Conservation (phyloP, 2,113 vertebrate genomes). For the Eublepharis macularius region DNA sequence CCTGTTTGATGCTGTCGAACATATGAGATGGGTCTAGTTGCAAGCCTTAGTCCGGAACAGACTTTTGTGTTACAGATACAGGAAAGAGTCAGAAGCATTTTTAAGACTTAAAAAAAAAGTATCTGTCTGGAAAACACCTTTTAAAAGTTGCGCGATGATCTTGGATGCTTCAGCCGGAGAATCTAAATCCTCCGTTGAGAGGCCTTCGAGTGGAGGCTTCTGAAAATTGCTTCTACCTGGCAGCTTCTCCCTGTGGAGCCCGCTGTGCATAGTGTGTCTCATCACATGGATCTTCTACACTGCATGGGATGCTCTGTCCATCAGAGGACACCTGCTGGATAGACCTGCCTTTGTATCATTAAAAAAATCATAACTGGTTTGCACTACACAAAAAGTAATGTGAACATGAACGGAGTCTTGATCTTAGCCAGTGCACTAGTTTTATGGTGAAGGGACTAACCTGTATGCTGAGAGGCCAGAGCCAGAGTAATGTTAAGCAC, state of each 20-base stretch:
- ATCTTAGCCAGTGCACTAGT: background rate
- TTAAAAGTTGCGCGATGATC: background rate
- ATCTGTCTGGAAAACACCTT: background rate
- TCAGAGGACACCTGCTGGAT: background rate
- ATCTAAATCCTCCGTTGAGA: too few relatives aligned
- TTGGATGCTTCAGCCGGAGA: background rate
- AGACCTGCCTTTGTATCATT: background rate
- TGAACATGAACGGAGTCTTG: background rate
- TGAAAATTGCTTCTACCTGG: background rate
- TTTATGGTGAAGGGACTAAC: background rate
- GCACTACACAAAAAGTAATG: too few relatives aligned
- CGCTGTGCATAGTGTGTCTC: background rate
- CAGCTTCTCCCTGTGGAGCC: background rate
- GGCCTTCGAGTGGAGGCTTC: background rate
- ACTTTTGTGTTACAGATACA: background rate
- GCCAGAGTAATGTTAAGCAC: background rate
- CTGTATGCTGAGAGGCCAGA: background rate
- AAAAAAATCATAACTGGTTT: background rate
- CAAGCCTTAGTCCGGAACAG: background rate
- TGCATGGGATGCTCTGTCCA: background rate
- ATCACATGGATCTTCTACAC: background rate
- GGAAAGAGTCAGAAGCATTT: background rate
- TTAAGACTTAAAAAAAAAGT: background rate
- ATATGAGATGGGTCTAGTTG: background rate
- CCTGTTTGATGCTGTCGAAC: background rate